These are phyloP conservation scores for Zaprionus inermis DNA, from an alignment of 1,140 invertebrate species.

Conservation along the genomic window DNA sequence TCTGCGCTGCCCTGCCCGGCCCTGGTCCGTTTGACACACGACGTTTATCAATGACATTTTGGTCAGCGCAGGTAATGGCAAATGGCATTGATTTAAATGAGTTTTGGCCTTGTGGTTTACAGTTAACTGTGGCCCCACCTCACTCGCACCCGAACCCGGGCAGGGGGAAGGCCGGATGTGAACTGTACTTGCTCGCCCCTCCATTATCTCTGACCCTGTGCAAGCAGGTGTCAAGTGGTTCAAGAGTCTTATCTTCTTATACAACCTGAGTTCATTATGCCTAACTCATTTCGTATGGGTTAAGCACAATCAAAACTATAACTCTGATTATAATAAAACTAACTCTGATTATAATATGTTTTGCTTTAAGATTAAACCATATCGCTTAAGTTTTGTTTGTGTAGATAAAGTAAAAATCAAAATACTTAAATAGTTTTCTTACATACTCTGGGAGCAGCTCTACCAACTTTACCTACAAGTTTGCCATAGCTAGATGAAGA, in stretches of 20 bases:
- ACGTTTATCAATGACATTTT: slow-evolving; percentile 51
- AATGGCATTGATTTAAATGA: slow-evolving; percentile 56
- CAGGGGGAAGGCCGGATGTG: neutral
- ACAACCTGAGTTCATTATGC: neutral
- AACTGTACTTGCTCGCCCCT: neutral
- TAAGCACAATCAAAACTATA: neutral
- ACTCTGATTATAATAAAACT: neutral
- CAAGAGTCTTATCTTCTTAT: neutral
- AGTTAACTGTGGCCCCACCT: slow-evolving; percentile 46
- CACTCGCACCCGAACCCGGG: neutral
- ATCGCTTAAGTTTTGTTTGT: neutral
- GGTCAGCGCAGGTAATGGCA: slow-evolving; percentile 46
- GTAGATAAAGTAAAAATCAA: no score
- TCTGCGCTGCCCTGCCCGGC: neutral
- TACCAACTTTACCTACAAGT: no score
- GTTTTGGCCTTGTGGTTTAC: slow-evolving; percentile 50
- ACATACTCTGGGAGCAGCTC: no score
- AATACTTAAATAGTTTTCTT: no score
- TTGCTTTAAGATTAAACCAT: neutral
- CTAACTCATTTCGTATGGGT: neutral
- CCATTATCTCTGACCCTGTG: neutral
- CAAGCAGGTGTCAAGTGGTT: neutral
- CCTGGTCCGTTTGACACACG: slow-evolving; percentile 30
- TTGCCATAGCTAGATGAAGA: no score
- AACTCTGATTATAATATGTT: neutral